Percentiles rank a stretch among this genome's conserved stretches.
phyloP scores from a whole-genome alignment of 2,113 vertebrate species.

The Apteryx owenii region DNA sequence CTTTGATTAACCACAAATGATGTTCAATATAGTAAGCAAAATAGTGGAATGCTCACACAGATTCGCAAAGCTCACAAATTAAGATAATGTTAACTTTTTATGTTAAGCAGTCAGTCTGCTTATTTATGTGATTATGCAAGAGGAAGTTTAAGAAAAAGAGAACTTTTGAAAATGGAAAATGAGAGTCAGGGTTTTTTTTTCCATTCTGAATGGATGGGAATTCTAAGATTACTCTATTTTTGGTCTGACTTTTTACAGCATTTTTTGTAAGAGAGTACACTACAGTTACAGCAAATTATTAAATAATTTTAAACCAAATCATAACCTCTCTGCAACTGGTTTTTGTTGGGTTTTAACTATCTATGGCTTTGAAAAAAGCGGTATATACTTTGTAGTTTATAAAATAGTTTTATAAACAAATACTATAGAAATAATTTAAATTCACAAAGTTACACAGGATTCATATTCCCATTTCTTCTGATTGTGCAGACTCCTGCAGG shows the following conservation, averaged over 20 bases:
- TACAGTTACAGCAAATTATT: neutral
- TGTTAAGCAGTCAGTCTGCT: neutral
- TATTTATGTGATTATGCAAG: neutral
- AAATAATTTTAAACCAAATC: neutral
- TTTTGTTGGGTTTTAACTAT: neutral
- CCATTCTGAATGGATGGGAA: constrained; percentile 4
- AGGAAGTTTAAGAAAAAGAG: neutral
- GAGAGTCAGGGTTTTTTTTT: neutral
- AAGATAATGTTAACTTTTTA: neutral
- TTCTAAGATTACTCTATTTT: constrained; percentile 1
- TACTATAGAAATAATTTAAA: neutral
- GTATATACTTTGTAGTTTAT: neutral
- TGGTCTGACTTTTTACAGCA: neutral
- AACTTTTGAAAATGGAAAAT: constrained; percentile 42
- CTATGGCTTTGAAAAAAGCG: neutral
- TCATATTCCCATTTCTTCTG: neutral
- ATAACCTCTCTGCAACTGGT: neutral
- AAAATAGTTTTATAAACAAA: neutral
- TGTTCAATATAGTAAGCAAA: neutral
- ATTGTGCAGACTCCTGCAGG: neutral
- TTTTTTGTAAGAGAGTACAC: neutral
- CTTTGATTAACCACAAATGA: neutral
- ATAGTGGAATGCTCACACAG: neutral
- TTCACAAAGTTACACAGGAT: neutral
- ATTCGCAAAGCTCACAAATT: neutral